Evolutionary conservation across 2,797 vertebrate species (phyloP).

Genomic region (Pterois miles): DNA sequence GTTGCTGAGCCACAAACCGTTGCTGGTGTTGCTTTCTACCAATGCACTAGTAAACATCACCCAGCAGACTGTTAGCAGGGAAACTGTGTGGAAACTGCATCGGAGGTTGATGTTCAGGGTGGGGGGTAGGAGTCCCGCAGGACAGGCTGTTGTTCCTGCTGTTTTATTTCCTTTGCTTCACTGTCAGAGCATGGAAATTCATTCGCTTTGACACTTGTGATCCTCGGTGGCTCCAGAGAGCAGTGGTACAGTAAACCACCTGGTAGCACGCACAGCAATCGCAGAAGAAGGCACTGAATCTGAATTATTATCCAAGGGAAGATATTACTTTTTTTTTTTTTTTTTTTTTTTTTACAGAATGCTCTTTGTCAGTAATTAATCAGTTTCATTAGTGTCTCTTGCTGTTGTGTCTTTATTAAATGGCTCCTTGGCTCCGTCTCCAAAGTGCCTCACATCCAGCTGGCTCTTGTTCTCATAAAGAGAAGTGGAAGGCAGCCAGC

Average conservation of each 20-base stretch:
- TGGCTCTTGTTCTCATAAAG: slow-evolving; percentile 56
- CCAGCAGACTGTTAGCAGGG: slow-evolving; percentile 8
- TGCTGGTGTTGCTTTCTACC: neutral
- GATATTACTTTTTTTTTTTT: slow-evolving; percentile 22
- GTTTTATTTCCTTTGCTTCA: slow-evolving; percentile 39
- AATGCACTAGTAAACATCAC: slow-evolving; percentile 17
- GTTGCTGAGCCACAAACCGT: slow-evolving; percentile 53
- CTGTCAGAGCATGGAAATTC: slow-evolving; percentile 37
- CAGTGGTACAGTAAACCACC: slow-evolving; percentile 3
- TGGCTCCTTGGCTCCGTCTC: slow-evolving; percentile 40
- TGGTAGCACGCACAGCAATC: slow-evolving; percentile 5
- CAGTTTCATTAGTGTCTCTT: slow-evolving; percentile 26
- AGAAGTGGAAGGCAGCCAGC: slow-evolving; percentile 56
- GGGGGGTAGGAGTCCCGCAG: neutral
- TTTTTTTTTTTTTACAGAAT: slow-evolving; percentile 16
- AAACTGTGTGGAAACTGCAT: slow-evolving; percentile 13
- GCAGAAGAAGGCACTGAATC: neutral
- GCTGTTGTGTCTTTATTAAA: slow-evolving; percentile 53
- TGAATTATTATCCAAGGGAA: slow-evolving; percentile 22
- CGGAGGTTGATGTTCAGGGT: slow-evolving; percentile 5
- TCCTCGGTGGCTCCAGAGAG: slow-evolving; percentile 6
- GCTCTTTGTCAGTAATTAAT: slow-evolving; percentile 44
- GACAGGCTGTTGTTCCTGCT: slow-evolving; percentile 28
- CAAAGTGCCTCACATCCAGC: slow-evolving; percentile 43
- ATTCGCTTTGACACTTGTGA: slow-evolving; percentile 26